A percentile compares a stretch with the other conserved stretches of the same genome.
phyloP scores from a whole-genome alignment of 2,888 invertebrate species.

The Pheosia tremula region DNA sequence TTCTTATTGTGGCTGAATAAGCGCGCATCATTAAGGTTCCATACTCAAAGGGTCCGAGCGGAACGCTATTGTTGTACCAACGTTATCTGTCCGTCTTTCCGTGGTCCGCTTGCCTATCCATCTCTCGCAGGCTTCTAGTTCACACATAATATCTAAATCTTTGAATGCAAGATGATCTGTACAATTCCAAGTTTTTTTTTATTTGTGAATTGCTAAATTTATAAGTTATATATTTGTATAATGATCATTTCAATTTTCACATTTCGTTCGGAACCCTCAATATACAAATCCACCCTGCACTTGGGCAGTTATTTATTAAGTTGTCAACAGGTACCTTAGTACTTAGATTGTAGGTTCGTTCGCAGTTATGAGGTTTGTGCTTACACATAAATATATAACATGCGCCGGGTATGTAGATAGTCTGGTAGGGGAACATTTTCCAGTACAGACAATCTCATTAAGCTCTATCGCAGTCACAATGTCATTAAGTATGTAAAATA shows the following conservation, averaged over 20 bases:
- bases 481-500: background rate
- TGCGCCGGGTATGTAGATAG: no score
- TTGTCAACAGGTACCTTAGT: background rate
- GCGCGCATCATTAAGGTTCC: constrained; percentile 46
- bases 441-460: constrained; percentile 1
- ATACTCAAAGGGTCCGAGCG: background rate
- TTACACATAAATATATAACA: background rate
- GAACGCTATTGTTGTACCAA: no score
- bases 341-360: background rate
- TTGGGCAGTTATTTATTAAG: no score
- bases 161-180: no score
- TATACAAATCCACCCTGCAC: no score
- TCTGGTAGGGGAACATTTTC: background rate
- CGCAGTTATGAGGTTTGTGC: background rate
- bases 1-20: constrained; percentile 71
- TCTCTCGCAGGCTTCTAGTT: constrained; percentile 1
- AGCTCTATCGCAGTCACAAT: background rate
- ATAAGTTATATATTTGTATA: no score
- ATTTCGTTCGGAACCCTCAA: no score
- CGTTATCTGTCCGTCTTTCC: no score
- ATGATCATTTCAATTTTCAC: no score
- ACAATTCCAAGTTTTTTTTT: no score
- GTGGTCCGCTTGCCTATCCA: no score
- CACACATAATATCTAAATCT: background rate
- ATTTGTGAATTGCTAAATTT: no score